Base-by-base conservation (phyloP, 2,888 invertebrate species). In the Lochmaea capreae region DNA sequence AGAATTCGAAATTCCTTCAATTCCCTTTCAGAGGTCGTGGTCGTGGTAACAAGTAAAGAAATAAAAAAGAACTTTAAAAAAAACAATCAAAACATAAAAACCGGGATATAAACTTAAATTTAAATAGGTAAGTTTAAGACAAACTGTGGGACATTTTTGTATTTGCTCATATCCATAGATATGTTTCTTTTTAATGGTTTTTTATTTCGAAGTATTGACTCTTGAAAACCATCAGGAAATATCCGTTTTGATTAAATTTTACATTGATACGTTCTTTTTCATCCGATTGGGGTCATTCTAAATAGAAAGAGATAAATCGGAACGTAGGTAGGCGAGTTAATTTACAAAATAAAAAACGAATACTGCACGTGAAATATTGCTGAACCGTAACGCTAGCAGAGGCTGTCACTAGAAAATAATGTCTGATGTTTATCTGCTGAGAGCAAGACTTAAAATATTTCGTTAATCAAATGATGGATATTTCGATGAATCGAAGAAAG, bases 291-390 rank as follows among this genome's bases (percentile, higher is more conserved):
- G 49, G 49, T 49, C 49, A 49, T 49, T 49, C 12, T 49, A 49
- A 49, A 18, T 58, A 58, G 58, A 58, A 58, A 58, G 11, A 58
- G 9, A 26, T n/a, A 61, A 61, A 61, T 39, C 3, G n/a, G 12
- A 61, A 33, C 61, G 61, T 61, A 61, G 61, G 61, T 33, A 33
- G 33, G 33, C 33, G 61, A 61, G 61, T 22, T 61, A 39, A 26
- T 61, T 61, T 61, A 61, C 26, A 5, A 33, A 33, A 33, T 33
- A 33, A 33, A 33, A 33, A 33, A 26, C 26, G 26, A 26, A 26
- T 26, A 26, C 33, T 33, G 33, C 33, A 33, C 33, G 33, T 33
- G 39, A 39, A 61, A 26, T 33, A 61, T 26, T 61, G 33, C 33
- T 61, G 39, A 33, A 61, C 26, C 61, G 39, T 61, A 39, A 61